phyloP scores from a whole-genome alignment of 2,888 invertebrate genomes.

The Sphaeridia pumilis region DNA sequence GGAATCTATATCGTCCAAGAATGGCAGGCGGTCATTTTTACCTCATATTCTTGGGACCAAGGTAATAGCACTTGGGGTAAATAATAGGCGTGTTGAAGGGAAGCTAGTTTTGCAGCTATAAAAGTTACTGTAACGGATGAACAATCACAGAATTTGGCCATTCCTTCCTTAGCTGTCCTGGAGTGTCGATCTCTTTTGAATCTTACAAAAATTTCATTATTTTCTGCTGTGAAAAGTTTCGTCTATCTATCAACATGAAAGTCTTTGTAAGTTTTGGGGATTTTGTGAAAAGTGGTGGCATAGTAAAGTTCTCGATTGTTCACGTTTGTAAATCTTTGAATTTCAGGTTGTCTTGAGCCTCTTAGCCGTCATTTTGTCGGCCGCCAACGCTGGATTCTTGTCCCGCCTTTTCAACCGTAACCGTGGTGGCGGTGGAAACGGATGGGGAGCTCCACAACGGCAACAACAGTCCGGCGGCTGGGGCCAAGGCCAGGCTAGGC shows the following conservation, averaged over 20 bases:
- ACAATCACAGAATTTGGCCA: background rate
- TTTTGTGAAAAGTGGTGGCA: background rate
- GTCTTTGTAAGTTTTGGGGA: background rate
- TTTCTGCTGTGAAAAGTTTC: no score
- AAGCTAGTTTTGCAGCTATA: slow-evolving; percentile 2
- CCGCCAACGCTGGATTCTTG: slow-evolving; percentile 2
- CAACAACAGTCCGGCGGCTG: background rate
- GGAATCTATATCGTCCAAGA: no score
- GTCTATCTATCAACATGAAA: background rate
- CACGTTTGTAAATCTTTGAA: background rate
- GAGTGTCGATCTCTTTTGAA: no score
- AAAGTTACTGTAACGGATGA: slow-evolving; percentile 1
- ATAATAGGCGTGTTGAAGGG: no score
- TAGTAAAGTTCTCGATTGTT: no score
- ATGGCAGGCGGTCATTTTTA: no score
- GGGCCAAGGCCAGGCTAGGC: background rate
- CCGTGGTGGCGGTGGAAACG: background rate
- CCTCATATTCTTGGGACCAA: no score
- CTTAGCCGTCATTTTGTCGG: slow-evolving; percentile 2
- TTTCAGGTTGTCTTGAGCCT: background rate
- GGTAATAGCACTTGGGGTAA: no score
- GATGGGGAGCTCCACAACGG: slow-evolving; percentile 4
- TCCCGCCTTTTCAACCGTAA: background rate
- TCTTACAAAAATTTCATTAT: no score
- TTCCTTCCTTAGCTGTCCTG: background rate